Conservation (phyloP, 2,113 vertebrate genomes). For the Acanthisitta chloris region DNA sequence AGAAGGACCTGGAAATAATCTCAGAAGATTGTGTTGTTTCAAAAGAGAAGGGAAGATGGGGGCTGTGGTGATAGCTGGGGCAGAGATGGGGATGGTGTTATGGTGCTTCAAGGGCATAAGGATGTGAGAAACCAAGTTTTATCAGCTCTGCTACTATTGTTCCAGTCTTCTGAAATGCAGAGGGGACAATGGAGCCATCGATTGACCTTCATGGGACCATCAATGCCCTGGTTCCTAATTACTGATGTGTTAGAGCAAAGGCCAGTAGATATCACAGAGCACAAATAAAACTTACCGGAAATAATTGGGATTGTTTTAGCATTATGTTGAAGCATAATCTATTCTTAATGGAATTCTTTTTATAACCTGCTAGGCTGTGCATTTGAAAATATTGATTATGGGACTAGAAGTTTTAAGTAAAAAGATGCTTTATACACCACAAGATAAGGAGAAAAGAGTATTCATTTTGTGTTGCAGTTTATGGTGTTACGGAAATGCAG, state of each 20-base stretch:
- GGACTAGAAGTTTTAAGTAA: not conserved
- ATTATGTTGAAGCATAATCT: not conserved
- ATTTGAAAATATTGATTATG: slow-evolving; percentile 38
- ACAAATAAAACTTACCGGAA: slow-evolving; percentile 3
- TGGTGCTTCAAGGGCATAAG: not conserved
- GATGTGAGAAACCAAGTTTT: not conserved
- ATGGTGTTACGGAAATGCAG: not conserved
- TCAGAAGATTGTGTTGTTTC: not conserved
- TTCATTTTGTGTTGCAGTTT: not conserved
- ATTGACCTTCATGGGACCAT: not conserved
- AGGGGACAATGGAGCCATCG: not conserved
- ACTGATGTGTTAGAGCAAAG: not conserved
- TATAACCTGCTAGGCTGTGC: slow-evolving; percentile 1
- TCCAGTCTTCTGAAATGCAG: not conserved
- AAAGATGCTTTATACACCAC: not conserved
- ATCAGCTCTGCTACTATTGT: not conserved
- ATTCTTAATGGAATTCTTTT: slow-evolving; percentile 35
- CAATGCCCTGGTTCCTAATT: not conserved
- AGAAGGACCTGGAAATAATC: not conserved
- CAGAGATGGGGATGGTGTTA: not conserved
- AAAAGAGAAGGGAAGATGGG: not conserved
- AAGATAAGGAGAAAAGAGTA: not conserved
- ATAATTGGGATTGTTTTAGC: not conserved
- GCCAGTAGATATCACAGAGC: not conserved
- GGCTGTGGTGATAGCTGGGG: not conserved